These are phyloP conservation scores for Ernsta delagoae DNA, from an alignment of 2,888 invertebrate genomes.

Conservation along the genomic window DNA sequence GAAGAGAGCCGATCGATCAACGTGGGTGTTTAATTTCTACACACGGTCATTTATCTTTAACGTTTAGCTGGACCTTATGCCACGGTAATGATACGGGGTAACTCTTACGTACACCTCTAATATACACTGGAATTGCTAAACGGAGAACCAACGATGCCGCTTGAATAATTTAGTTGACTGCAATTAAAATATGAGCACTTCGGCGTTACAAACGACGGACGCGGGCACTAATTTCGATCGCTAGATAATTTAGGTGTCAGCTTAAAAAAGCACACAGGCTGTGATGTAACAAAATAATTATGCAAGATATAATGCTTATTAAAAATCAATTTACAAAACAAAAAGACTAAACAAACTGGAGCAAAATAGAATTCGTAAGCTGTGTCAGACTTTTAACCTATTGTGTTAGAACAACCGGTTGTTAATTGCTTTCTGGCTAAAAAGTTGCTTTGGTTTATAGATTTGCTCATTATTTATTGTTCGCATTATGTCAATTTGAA, in stretches of 20 bases:
- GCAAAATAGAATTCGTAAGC: background rate
- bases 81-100: conserved; percentile 65
- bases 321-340: conserved; percentile 14
- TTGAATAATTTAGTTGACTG: conserved; percentile 32
- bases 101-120: conserved; percentile 38
- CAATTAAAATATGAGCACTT: conserved; percentile 32
- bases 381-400: conserved; percentile 4
- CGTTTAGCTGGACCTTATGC: conserved; percentile 62
- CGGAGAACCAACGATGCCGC: conserved; percentile 29
- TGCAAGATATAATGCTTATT: conserved; percentile 19
- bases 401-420: conserved; percentile 8
- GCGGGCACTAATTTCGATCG: conserved; percentile 10
- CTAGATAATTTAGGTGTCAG: conserved; percentile 17
- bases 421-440: conserved; percentile 11
- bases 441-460: conserved; percentile 13
- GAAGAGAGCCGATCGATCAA: conserved; percentile 79
- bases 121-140: conserved; percentile 29
- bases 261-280: background rate
- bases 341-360: conserved; percentile 7
- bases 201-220: background rate
- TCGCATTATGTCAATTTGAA: background rate
- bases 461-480: background rate
- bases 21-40: conserved; percentile 82
- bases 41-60: conserved; percentile 73
- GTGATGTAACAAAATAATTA: conserved; percentile 20